Conservation (phyloP, 2,888 invertebrate genomes). For the Abscondita cerata region DNA sequence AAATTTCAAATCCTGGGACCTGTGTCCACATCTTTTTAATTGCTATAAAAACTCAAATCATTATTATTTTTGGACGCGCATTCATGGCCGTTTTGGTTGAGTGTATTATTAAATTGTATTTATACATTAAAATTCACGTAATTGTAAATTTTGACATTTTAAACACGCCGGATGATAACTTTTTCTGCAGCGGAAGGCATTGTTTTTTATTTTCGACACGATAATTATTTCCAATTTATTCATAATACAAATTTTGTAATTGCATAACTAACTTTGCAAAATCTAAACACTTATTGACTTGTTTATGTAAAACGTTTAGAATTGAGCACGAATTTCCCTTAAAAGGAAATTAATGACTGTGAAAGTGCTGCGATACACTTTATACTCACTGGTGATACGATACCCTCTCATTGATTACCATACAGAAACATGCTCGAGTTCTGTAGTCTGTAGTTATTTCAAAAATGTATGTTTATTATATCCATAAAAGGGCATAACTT, state of each 20-base stretch:
- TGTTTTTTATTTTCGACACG: neutral
- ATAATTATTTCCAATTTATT: conserved; percentile 5
- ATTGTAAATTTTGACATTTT: too few relatives aligned
- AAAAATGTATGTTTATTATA: too few relatives aligned
- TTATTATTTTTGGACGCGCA: conserved; percentile 29
- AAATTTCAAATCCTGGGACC: conserved; percentile 8
- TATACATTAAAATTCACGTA: conserved; percentile 14
- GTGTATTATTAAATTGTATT: conserved; percentile 25
- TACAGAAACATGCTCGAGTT: too few relatives aligned
- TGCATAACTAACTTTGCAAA: neutral
- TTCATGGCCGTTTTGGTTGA: conserved; percentile 29
- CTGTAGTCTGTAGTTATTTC: too few relatives aligned
- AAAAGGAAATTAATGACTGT: conserved; percentile 1
- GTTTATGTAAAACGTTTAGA: neutral
- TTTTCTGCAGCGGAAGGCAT: neutral
- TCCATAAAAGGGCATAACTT: too few relatives aligned
- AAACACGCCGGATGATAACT: too few relatives aligned
- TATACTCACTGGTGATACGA: neutral
- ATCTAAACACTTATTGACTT: neutral
- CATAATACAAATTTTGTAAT: neutral
- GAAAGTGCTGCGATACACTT: neutral
- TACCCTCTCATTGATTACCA: neutral
- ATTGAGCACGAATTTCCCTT: neutral
- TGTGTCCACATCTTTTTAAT: too few relatives aligned
- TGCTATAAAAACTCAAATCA: conserved; percentile 30